phyloP scores from a whole-genome alignment of 2,113 vertebrate species.

The Prochilodus magdalenae region DNA sequence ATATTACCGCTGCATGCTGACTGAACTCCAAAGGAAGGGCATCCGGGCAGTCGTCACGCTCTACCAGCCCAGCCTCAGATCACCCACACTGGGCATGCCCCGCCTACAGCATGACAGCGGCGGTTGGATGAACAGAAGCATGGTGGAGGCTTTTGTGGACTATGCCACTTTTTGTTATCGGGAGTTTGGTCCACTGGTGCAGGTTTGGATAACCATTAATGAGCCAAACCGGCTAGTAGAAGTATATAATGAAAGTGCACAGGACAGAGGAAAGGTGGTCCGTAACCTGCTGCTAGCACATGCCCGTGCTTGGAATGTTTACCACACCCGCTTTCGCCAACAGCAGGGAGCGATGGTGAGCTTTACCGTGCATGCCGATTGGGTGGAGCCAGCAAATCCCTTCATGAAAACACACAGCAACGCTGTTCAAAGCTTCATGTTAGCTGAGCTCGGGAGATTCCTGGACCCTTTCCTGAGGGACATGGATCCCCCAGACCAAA shows the following conservation, averaged over 20 bases:
- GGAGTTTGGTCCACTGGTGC: constrained; percentile 85
- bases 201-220: constrained; percentile 93
- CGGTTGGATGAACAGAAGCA: constrained; percentile 88
- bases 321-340: constrained; percentile 73
- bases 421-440: constrained; percentile 85
- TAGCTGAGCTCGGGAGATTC: constrained; percentile 91
- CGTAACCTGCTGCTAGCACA: constrained; percentile 91
- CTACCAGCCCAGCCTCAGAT: constrained; percentile 85
- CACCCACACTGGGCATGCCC: constrained; percentile 81
- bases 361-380: constrained; percentile 89
- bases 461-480: constrained; percentile 86
- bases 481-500: background rate
- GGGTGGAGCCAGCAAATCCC: constrained; percentile 92
- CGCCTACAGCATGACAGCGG: constrained; percentile 75
- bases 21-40: constrained; percentile 79
- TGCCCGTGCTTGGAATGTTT: constrained; percentile 84
- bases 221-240: constrained; percentile 90
- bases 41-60: constrained; percentile 84
- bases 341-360: constrained; percentile 81
- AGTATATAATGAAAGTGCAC: constrained; percentile 73
- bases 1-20: constrained; percentile 89
- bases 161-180: constrained; percentile 88
- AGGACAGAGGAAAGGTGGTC: constrained; percentile 79
- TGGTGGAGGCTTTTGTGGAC: constrained; percentile 80
- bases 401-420: constrained; percentile 78